Conservation (phyloP, 2,888 invertebrate species). For the Epirrhoe tristata region DNA sequence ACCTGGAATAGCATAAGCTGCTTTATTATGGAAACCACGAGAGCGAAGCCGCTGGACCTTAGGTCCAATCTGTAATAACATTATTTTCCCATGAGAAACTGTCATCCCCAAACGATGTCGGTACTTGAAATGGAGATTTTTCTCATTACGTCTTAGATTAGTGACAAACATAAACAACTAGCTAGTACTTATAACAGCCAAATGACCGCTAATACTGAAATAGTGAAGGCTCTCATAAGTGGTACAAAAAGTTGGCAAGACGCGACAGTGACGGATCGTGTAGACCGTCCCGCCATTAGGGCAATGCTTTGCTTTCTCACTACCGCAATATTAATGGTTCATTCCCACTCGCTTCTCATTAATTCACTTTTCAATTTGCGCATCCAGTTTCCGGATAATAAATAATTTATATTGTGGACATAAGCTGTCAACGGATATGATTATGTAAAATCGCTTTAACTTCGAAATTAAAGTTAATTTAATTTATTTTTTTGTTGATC, state of each 20-base stretch:
- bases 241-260: conserved; percentile 71
- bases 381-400: conserved; percentile 36
- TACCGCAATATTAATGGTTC: conserved; percentile 65
- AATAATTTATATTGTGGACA: conserved; percentile 42
- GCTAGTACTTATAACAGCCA: conserved; percentile 26
- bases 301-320: conserved; percentile 66
- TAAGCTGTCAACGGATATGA: conserved; percentile 34
- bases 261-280: conserved; percentile 78
- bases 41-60: neutral
- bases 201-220: conserved; percentile 37
- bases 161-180: conserved; percentile 10
- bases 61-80: neutral
- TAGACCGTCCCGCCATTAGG: conserved; percentile 75
- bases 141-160: conserved; percentile 7
- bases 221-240: conserved; percentile 58
- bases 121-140: conserved; percentile 12
- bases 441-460: conserved; percentile 21
- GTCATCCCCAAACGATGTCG: neutral
- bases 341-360: conserved; percentile 48
- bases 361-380: conserved; percentile 47
- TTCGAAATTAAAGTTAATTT: conserved; percentile 9
- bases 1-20: too few relatives aligned
- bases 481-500: neutral
- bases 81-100: neutral
- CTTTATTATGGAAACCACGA: neutral